phyloP scores from a whole-genome alignment of 2,797 vertebrate genomes.

The Semaprochilodus insignis region DNA sequence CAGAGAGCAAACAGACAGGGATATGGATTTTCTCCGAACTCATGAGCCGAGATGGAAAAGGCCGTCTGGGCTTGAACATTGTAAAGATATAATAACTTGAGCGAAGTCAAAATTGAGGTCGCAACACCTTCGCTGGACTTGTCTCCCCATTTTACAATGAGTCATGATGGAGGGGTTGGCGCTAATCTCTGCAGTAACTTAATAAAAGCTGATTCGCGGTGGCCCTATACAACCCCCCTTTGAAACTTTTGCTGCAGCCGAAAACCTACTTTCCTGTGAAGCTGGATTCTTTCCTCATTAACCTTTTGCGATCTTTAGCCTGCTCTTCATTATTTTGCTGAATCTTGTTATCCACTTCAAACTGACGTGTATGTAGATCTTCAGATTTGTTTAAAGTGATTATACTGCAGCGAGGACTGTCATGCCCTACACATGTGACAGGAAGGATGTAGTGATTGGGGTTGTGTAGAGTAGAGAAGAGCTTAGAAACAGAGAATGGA shows the following conservation, averaged over 20 bases:
- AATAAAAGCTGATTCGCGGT: background rate
- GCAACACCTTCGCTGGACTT: constrained; percentile 1
- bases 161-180: background rate
- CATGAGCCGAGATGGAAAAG: constrained; percentile 10
- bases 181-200: constrained; percentile 17
- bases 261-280: constrained; percentile 6
- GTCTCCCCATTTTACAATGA: constrained; percentile 5
- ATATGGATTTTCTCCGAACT: constrained; percentile 8
- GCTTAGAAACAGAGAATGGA: background rate
- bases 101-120: constrained; percentile 28
- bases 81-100: constrained; percentile 15
- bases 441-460: background rate
- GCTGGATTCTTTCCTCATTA: constrained; percentile 12
- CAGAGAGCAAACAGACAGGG: background rate
- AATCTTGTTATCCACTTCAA: constrained; percentile 52
- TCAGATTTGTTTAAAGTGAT: constrained; percentile 51
- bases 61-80: background rate
- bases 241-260: background rate
- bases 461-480: constrained; percentile 3
- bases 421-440: constrained; percentile 29
- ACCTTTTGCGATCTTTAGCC: constrained; percentile 35
- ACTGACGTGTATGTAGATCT: constrained; percentile 40
- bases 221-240: background rate
- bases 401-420: constrained; percentile 25
- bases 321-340: constrained; percentile 9